Conservation (phyloP, 1,140 invertebrate genomes). For the Ditylenchus dipsaci region DNA sequence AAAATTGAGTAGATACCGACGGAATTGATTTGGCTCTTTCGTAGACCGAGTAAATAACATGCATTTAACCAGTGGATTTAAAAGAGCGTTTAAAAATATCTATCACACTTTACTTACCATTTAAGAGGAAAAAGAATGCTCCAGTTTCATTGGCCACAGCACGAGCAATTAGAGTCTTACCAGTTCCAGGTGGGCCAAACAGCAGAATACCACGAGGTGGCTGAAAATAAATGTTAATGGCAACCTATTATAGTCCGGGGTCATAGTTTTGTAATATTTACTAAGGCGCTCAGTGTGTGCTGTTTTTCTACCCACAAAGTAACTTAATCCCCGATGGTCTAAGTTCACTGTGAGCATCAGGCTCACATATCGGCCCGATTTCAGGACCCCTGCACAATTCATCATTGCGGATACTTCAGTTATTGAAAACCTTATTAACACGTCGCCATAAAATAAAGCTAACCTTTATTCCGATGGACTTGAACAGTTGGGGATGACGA, state of each 20-base stretch:
- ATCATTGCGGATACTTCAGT: conserved; percentile 16
- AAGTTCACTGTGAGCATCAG: background rate
- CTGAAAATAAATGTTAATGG: conserved; percentile 21
- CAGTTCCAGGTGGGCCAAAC: conserved; percentile 90
- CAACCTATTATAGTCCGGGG: background rate
- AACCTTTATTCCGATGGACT: conserved; percentile 69
- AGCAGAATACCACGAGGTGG: conserved; percentile 92
- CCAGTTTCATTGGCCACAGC: conserved; percentile 99
- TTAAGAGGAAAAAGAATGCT: conserved; percentile 98
- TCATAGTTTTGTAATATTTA: too few relatives aligned
- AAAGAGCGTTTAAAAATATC: background rate
- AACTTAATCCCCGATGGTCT: background rate
- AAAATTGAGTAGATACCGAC: conserved; percentile 8
- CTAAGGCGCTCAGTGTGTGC: conserved; percentile 29
- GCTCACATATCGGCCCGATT: conserved; percentile 28
- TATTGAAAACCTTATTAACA: background rate
- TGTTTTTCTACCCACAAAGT: conserved; percentile 15
- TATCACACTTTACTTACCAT: conserved; percentile 65
- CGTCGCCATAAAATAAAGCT: background rate
- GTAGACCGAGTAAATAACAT: conserved; percentile 1
- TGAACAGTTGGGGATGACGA: conserved; percentile 94
- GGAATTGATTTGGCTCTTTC: conserved; percentile 6
- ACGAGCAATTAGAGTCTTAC: conserved; percentile 94
- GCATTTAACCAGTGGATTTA: background rate
- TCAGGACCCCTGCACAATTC: conserved; percentile 39